Conservation (phyloP, 2,888 invertebrate genomes). For the Drosophila anomalata region DNA sequence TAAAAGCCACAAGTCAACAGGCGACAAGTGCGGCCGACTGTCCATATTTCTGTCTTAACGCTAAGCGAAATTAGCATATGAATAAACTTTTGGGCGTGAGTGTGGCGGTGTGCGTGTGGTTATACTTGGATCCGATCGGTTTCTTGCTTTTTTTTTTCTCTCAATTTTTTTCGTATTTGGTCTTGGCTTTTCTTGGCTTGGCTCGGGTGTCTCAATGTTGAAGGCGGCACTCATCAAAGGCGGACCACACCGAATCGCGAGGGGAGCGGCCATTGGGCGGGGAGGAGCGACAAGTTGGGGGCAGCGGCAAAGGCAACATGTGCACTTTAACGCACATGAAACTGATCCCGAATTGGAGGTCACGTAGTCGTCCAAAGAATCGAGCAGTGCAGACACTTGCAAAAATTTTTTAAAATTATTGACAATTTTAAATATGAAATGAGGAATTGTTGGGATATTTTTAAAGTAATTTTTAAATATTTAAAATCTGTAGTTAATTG, state of each 20-base stretch:
- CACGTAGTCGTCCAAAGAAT: constrained; percentile 66
- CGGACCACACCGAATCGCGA: constrained; percentile 54
- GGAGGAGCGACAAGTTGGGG: constrained; percentile 4
- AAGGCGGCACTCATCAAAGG: constrained; percentile 68
- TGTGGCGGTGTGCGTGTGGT: constrained; percentile 21
- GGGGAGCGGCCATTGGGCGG: not conserved
- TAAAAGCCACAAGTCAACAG: constrained; percentile 48
- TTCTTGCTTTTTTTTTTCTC: not conserved
- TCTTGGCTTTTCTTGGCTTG: constrained; percentile 46
- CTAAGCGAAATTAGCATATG: constrained; percentile 72
- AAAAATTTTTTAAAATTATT: constrained; percentile 7
- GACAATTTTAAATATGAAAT: constrained; percentile 1
- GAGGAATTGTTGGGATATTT: not conserved
- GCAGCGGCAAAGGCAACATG: constrained; percentile 53
- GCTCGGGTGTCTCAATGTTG: constrained; percentile 51
- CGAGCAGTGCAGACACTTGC: constrained; percentile 26
- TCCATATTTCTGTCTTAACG: constrained; percentile 58
- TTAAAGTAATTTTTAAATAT: not conserved
- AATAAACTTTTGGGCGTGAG: constrained; percentile 56
- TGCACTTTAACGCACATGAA: constrained; percentile 67
- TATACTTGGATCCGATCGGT: constrained; percentile 7
- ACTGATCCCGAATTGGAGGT: constrained; percentile 75
- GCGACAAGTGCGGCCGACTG: constrained; percentile 55
- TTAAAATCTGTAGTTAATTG: not conserved
- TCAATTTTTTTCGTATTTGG: not conserved